Evolutionary conservation across 2,113 vertebrate species (phyloP).

Genomic region (Lamprologus ornatipinnis): DNA sequence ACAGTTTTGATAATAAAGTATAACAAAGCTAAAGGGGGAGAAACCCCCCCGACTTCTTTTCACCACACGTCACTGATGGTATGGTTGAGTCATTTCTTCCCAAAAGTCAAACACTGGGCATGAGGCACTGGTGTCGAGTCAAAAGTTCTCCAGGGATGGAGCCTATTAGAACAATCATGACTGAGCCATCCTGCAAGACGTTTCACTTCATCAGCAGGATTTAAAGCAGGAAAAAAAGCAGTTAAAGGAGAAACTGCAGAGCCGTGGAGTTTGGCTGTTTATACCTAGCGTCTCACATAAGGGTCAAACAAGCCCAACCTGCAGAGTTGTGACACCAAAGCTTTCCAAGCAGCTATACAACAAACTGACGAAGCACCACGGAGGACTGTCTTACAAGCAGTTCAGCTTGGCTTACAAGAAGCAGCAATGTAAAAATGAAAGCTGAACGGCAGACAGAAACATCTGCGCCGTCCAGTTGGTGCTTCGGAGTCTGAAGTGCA

Average conservation of each 20-base stretch:
- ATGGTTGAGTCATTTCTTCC: conserved; percentile 37
- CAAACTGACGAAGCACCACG: neutral
- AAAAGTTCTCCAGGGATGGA: neutral
- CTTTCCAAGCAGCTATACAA: neutral
- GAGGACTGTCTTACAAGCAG: neutral
- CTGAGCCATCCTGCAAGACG: conserved; percentile 4
- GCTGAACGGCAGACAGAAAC: conserved; percentile 2
- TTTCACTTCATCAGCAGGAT: conserved; percentile 53
- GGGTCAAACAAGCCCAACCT: conserved; percentile 56
- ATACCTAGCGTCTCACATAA: conserved; percentile 40
- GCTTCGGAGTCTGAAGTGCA: conserved; percentile 16
- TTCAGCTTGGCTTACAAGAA: conserved; percentile 12
- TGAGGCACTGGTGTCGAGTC: neutral
- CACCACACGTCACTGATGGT: neutral
- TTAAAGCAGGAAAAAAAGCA: conserved; percentile 10
- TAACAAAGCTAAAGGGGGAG: neutral
- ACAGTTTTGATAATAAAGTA: conserved; percentile 4
- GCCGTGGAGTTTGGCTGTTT: conserved; percentile 57
- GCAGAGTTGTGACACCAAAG: conserved; percentile 17
- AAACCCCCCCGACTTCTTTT: neutral
- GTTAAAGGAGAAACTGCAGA: conserved; percentile 53
- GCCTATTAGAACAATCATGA: conserved; percentile 20
- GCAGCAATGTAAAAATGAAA: conserved; percentile 38
- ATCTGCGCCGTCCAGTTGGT: conserved; percentile 49
- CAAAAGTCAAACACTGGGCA: neutral